phyloP scores from a whole-genome alignment of 2,113 vertebrate genomes.

The Peucedramus taeniatus region DNA sequence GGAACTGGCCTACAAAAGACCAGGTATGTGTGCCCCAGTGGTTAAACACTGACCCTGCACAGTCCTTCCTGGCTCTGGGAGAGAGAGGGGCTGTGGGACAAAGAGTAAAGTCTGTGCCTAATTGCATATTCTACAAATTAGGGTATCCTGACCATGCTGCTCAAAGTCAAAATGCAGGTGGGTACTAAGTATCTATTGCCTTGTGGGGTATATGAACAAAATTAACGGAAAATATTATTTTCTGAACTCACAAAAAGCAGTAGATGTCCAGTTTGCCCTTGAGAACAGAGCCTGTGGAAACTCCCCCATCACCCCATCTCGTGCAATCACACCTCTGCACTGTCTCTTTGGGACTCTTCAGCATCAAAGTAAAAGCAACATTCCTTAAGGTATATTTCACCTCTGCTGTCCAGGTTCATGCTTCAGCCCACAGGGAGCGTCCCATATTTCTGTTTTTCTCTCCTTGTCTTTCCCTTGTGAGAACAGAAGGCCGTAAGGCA shows the following conservation, averaged over 20 bases:
- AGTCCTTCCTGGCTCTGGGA: not conserved
- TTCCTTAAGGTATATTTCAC: not conserved
- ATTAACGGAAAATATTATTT: not conserved
- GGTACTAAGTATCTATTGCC: not conserved
- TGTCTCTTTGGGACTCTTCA: not conserved
- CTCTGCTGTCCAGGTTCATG: not conserved
- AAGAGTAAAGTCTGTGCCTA: not conserved
- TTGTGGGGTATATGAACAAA: not conserved
- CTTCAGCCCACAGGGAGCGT: not conserved
- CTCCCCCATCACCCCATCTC: not conserved
- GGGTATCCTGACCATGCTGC: not conserved
- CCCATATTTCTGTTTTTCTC: not conserved
- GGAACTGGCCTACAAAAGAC: not conserved
- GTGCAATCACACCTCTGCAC: not conserved
- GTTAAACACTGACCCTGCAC: not conserved
- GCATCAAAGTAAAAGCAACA: not conserved
- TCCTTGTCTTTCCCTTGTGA: not conserved
- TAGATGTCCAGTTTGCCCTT: not conserved
- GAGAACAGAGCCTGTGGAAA: not conserved
- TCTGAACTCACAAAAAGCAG: not conserved
- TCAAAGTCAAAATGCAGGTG: not conserved
- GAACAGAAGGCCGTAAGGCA: not conserved
- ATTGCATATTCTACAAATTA: not conserved
- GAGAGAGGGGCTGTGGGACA: not conserved
- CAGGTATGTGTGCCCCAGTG: not conserved